Evolutionary conservation across 2,888 invertebrate species (phyloP), one percentile per base, ranked within the genome.

Genomic region (Drosophila anomalipes): DNA sequence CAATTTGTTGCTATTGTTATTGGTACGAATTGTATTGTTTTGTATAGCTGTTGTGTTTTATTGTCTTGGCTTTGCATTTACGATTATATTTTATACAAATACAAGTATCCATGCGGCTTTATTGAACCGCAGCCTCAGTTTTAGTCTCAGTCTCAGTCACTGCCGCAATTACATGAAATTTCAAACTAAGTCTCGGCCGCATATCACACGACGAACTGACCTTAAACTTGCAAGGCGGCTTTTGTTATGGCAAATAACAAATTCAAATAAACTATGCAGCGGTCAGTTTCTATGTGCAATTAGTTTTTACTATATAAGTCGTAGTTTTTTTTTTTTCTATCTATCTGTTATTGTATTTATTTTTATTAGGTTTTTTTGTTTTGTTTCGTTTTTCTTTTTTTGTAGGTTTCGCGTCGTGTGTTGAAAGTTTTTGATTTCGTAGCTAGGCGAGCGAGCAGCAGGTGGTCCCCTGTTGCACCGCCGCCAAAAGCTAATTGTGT

Each of bases 401-500:
- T 35, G 69, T 76, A 62, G 60, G 62, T 73, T 56, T 79, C 52
- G 52, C 69, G 68, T 83, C 83, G 81, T 86, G 79, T 84, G 78
- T 89, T 89, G 78, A 89, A 84, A 89, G 89, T 87, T 85, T 77
- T 72, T 69, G 74, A 75, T 77, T 79, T 81, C 64, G 54, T 63
- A 70, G 80, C 67, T 65, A 70, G 81, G 81, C 66, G 66, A 67
- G 67, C 64, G 79, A 86, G 57, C 87, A 84, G 89, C 90, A 89
- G 88, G 88, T 85, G 88, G 89, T 86, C 85, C 73, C 65, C 74
- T 64, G 72, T 67, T 82, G 75, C 82, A 77, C 76, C 74, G 89
- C 86, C 86, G 90, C 89, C 90, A 88, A 89, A 89, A 90, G 87
- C 87, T 89, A 89, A 89, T 89, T 89, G 89, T 89, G 89, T 90